Base-by-base conservation (phyloP, 2,888 invertebrate species). In the Chouioia cunea region DNA sequence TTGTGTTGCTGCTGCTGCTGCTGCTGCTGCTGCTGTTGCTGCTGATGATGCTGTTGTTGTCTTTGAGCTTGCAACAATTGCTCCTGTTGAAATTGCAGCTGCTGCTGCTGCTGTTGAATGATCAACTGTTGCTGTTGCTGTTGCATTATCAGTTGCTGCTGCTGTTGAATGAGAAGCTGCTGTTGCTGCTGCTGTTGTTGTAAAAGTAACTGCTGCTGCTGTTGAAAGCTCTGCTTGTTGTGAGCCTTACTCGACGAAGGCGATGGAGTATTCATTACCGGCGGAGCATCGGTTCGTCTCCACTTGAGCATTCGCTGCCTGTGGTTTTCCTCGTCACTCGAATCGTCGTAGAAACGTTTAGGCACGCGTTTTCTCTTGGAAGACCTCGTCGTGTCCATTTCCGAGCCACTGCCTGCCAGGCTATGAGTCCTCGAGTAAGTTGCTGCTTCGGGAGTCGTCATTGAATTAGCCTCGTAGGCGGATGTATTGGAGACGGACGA, bases 331-430 rank as follows among this genome's bases (percentile, higher is more conserved):
- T 95, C 95, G 77, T 94, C 95, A 82, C 94, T 94, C 0, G 94
- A 93, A 82, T 95, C 95, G 0, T 95, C 95, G 81, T 95, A 95
- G 83, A 95, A 95, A 80, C 92, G 93, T 80, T 95, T 95, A 0
- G 94, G 95, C 36, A 94, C 91, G 50, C 95, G 87, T 78, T 93
- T 89, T 71, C 95, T 89, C 85, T 95, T 94, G 0, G 95, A 95
- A 1, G 91, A 90, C 47, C 94, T 88, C 80, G 91, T 93, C 18
- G 86, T 48, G 27, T 74, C 72, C 2, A 64, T 67, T 65, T 72
- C 67, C 36, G 72, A 74, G 10, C 70, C 67, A 57, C 72, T 74
- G 2, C 71, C 71, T 14, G 50, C 62, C 4, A 63, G n/a, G 15
- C 65, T 73, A 10, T 44, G 65, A 63, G 62, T 23, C 53, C 22